Evolutionary conservation across 2,888 invertebrate species (phyloP).

Genomic region (Stenotaenia linearis): DNA sequence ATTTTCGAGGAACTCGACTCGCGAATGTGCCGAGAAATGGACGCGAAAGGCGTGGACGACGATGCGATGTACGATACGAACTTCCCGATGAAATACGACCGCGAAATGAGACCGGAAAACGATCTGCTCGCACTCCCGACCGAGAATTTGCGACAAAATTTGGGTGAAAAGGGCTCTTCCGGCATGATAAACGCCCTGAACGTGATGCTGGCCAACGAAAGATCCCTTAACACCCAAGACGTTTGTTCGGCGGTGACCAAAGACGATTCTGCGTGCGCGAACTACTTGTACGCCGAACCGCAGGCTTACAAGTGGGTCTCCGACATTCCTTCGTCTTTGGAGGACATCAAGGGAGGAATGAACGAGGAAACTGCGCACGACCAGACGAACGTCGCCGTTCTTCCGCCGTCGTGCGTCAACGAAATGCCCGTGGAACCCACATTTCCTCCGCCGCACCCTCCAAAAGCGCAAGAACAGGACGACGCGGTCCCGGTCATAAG

Average conservation of each 20-base stretch:
- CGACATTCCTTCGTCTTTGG: conserved; percentile 3
- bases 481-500: conserved; percentile 7
- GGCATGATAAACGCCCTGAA: conserved; percentile 3
- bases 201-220: conserved; percentile 15
- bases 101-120: conserved; percentile 2
- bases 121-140: not conserved
- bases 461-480: too few species aligned
- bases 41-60: not conserved
- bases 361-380: not conserved
- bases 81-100: conserved; percentile 13
- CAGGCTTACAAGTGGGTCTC: conserved; percentile 28
- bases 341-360: not conserved
- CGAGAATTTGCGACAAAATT: not conserved
- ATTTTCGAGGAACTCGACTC: conserved; percentile 27
- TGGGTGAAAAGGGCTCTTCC: not conserved
- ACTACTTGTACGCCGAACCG: conserved; percentile 10
- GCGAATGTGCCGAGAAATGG: conserved; percentile 7
- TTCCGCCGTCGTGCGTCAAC: not conserved
- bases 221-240: not conserved
- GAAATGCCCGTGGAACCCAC: not conserved
- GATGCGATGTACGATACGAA: not conserved
- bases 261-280: not conserved
- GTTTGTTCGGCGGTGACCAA: not conserved
- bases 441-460: too few species aligned
- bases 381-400: not conserved